A percentile compares a stretch with the other conserved stretches of the same genome.
phyloP scores from a whole-genome alignment of 2,888 invertebrate species.

The Germaria angustata region DNA sequence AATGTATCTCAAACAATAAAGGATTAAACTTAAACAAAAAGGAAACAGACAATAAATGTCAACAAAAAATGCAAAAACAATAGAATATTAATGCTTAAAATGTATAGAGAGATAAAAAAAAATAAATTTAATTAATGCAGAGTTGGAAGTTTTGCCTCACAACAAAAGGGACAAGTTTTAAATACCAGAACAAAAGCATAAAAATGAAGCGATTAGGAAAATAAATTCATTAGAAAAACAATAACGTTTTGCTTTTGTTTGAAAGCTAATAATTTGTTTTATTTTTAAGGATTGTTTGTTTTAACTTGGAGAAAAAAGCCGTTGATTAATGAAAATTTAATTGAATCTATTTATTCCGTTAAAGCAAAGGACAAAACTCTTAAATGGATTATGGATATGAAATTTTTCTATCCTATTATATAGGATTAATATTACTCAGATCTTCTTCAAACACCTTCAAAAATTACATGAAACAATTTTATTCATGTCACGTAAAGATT shows the following conservation, averaged over 20 bases:
- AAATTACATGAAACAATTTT: too few relatives aligned
- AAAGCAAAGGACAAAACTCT: too few relatives aligned
- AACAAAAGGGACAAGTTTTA: conserved; percentile 42
- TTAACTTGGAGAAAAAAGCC: background rate
- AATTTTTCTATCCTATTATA: too few relatives aligned
- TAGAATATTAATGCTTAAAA: conserved; percentile 13
- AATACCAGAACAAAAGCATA: conserved; percentile 8
- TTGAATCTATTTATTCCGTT: too few relatives aligned
- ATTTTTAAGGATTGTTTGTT: background rate
- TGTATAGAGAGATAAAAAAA: background rate
- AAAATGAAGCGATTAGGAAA: conserved; percentile 3
- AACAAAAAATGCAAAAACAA: conserved; percentile 39
- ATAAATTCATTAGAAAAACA: background rate
- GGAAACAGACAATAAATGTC: conserved; percentile 35
- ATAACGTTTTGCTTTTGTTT: conserved; percentile 17
- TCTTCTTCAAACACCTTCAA: too few relatives aligned
- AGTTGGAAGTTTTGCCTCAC: conserved; percentile 27
- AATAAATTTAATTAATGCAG: conserved; percentile 23
- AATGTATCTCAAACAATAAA: conserved; percentile 54
- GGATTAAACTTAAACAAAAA: conserved; percentile 46
- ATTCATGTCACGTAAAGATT: too few relatives aligned
- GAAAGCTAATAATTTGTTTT: conserved; percentile 29
- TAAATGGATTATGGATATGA: too few relatives aligned
- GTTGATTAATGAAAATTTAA: background rate
- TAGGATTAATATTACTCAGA: too few relatives aligned